Conservation (phyloP, 2,113 vertebrate species). For the Haemorhous mexicanus region DNA sequence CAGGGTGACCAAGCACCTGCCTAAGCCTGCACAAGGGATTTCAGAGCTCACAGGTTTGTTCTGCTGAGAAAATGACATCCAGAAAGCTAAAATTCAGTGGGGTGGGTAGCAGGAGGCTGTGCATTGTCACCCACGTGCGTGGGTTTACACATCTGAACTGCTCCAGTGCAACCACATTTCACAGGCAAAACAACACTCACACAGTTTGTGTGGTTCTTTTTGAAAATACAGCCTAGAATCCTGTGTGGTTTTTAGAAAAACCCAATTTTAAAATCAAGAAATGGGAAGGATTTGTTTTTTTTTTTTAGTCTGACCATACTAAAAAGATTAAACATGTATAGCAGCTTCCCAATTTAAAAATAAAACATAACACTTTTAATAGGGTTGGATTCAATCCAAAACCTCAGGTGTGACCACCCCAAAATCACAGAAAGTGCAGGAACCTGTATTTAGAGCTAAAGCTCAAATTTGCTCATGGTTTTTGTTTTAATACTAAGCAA, state of each 20-base stretch:
- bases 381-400: background rate
- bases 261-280: background rate
- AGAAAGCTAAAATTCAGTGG: background rate
- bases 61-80: background rate
- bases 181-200: background rate
- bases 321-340: background rate
- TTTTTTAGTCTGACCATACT: background rate
- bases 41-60: background rate
- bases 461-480: background rate
- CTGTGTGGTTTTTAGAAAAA: background rate
- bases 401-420: background rate
- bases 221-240: background rate
- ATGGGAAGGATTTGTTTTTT: background rate
- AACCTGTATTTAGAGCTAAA: background rate
- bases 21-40: background rate
- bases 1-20: background rate
- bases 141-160: background rate
- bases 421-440: background rate
- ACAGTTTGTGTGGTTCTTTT: background rate
- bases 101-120: background rate
- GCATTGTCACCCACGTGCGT: fast-evolving
- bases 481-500: background rate
- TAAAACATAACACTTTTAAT: background rate
- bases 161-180: background rate
- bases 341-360: background rate